Evolutionary conservation across 2,113 vertebrate species (phyloP).

Genomic region (Ellobius talpinus): DNA sequence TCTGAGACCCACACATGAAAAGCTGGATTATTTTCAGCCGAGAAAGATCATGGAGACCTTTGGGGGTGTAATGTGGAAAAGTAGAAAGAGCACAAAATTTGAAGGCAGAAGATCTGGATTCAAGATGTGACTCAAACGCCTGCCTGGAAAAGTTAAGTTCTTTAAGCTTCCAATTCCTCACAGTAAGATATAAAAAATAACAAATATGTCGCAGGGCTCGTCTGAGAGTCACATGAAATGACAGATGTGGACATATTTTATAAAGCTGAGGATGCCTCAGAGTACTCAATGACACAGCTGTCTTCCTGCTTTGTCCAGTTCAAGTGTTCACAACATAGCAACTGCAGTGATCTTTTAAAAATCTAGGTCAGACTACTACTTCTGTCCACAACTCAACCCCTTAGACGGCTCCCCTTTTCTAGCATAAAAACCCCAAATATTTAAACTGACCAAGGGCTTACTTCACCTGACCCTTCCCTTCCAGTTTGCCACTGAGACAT

Average conservation of each 20-base stretch:
- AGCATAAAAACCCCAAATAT: neutral
- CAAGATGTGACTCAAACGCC: neutral
- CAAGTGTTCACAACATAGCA: neutral
- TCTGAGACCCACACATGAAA: conserved; percentile 20
- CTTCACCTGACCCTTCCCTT: neutral
- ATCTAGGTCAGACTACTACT: neutral
- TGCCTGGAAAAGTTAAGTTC: neutral
- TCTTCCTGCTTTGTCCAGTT: neutral
- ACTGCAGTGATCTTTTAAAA: neutral
- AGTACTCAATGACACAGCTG: neutral
- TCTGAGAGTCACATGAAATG: neutral
- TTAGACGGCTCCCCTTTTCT: neutral
- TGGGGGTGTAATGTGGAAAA: neutral
- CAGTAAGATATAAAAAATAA: neutral
- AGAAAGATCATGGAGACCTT: neutral
- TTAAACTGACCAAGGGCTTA: neutral
- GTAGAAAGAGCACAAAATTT: neutral
- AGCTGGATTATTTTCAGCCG: conserved; percentile 6
- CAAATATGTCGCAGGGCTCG: neutral
- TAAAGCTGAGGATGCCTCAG: conserved; percentile 31
- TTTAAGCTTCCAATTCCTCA: neutral
- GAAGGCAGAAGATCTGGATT: neutral
- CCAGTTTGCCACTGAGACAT: neutral
- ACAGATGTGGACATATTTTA: neutral
- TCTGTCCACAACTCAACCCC: neutral